phyloP scores from a whole-genome alignment of 2,797 vertebrate species.

The Peromyscus melanophrys region DNA sequence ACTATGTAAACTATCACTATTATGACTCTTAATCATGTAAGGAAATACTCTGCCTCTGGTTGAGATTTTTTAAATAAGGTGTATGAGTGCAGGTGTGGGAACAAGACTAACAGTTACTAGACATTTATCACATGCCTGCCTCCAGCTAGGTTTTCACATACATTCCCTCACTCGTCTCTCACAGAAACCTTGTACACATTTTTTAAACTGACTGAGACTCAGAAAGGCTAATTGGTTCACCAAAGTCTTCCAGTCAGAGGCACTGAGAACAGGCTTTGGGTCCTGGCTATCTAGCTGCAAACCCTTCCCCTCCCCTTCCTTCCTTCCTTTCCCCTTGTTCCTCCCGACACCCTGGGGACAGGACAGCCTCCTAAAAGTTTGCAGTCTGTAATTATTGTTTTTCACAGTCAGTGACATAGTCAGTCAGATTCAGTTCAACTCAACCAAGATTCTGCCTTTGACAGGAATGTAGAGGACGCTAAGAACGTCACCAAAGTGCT shows the following conservation, averaged over 20 bases:
- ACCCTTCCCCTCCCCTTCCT: accelerated
- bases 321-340: no score
- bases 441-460: neutral
- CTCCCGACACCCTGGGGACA: neutral
- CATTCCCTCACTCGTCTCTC: neutral
- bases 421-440: neutral
- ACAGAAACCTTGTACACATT: neutral
- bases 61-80: neutral
- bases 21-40: constrained; percentile 7
- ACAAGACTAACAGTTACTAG: neutral
- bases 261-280: neutral
- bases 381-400: constrained; percentile 6
- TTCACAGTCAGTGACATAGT: constrained; percentile 37
- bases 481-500: neutral
- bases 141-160: neutral
- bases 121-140: neutral
- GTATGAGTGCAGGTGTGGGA: neutral
- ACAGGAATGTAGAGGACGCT: neutral
- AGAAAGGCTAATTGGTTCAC: constrained; percentile 8
- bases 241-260: neutral
- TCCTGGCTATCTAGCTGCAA: neutral
- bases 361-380: constrained; percentile 9
- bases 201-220: neutral
- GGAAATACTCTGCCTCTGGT: neutral
- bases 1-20: neutral